Percentiles rank a stretch among this genome's conserved stretches.
phyloP scores from a whole-genome alignment of 2,888 invertebrate genomes.

The Germaria angustata region DNA sequence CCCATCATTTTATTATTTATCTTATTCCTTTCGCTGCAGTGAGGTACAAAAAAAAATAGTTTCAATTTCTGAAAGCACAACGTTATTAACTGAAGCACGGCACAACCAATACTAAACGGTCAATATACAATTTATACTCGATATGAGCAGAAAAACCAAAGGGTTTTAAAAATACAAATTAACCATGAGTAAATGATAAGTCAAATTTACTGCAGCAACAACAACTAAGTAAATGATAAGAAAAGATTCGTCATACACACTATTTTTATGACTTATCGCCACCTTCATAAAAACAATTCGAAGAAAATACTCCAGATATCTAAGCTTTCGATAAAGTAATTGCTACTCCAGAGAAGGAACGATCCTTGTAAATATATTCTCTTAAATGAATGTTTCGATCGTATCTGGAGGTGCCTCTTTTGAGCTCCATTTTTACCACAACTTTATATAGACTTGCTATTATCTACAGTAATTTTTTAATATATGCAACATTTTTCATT shows the following conservation, averaged over 20 bases:
- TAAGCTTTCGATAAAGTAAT: background rate
- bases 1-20: slow-evolving; percentile 10
- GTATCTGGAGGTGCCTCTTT: too few relatives aligned
- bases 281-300: background rate
- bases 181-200: slow-evolving; percentile 6
- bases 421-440: too few relatives aligned
- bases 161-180: background rate
- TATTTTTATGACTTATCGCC: slow-evolving; percentile 16
- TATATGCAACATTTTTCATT: too few relatives aligned
- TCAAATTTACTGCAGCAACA: background rate
- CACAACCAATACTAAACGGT: slow-evolving; percentile 38
- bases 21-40: background rate
- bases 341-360: background rate
- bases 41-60: too few relatives aligned
- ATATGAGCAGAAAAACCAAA: slow-evolving; percentile 15
- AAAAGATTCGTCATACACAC: slow-evolving; percentile 43
- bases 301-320: background rate
- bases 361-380: background rate
- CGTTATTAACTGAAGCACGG: slow-evolving; percentile 19
- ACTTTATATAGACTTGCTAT: too few relatives aligned
- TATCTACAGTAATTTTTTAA: too few relatives aligned
- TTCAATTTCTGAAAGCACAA: background rate
- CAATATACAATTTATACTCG: slow-evolving; percentile 14
- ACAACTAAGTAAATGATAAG: slow-evolving; percentile 28
- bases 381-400: background rate